These are phyloP conservation scores for Stenopsyche tienmushanensis DNA, from an alignment of 1,140 invertebrate genomes.

Conservation along the genomic window DNA sequence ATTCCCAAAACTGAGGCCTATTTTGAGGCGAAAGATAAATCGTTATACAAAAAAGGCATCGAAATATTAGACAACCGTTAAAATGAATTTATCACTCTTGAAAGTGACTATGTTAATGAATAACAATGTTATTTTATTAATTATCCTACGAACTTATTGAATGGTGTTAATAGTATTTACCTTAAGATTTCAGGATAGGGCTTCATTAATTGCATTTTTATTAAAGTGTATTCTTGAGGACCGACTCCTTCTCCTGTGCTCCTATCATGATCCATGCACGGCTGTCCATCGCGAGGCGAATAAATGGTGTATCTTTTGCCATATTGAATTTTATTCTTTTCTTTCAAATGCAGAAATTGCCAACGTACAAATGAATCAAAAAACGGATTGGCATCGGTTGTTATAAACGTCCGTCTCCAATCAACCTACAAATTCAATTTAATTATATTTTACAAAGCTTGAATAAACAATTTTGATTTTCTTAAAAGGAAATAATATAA, in stretches of 20 bases:
- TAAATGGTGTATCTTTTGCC: constrained; percentile 98
- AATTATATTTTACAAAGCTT: constrained; percentile 5
- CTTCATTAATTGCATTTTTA: constrained; percentile 87
- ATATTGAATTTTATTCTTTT: constrained; percentile 88
- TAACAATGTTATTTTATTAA: no score
- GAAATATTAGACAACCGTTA: no score
- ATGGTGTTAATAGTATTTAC: no score
- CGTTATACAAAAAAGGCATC: no score
- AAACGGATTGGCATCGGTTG: constrained; percentile 96
- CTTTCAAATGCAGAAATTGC: constrained; percentile 92
- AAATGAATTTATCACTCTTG: no score
- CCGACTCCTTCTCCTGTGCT: constrained; percentile 95
- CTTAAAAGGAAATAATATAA: constrained; percentile 12
- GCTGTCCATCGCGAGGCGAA: constrained; percentile 95
- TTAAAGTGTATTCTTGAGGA: constrained; percentile 96
- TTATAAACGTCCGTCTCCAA: constrained; percentile 96
- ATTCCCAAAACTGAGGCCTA: no score
- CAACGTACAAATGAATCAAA: constrained; percentile 98
- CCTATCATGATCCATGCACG: constrained; percentile 99
- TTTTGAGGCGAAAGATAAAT: no score
- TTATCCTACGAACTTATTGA: no score
- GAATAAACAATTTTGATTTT: constrained; percentile 32
- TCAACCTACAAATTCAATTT: constrained; percentile 70
- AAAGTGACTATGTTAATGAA: no score
- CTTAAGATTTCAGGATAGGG: constrained; percentile 74